Percentiles rank a stretch among this genome's conserved stretches.
Evolutionary conservation across 1,140 invertebrate species (phyloP).

Genomic region (Scaptomyza hsui): DNA sequence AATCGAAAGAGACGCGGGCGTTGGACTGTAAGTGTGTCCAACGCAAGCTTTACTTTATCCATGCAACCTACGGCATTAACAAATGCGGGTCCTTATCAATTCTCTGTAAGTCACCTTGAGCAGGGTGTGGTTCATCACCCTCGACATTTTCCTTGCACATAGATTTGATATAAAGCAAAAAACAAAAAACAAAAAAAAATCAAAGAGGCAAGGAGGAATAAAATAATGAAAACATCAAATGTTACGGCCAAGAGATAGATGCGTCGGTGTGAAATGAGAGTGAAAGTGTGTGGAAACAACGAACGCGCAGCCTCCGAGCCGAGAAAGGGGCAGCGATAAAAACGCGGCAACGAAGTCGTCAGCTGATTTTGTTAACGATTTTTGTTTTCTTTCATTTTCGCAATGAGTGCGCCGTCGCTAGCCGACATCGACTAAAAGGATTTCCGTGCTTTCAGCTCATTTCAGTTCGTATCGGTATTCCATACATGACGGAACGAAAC

Average conservation of each 20-base stretch:
- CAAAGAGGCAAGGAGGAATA: background rate
- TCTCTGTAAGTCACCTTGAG: constrained; percentile 6
- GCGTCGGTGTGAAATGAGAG: constrained; percentile 3
- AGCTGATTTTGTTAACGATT: constrained; percentile 33
- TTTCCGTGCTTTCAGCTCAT: constrained; percentile 49
- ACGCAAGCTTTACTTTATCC: background rate
- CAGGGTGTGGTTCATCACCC: constrained; percentile 15
- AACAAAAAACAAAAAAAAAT: background rate
- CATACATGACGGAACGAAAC: constrained; percentile 37
- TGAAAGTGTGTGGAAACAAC: constrained; percentile 20
- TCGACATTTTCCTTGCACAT: constrained; percentile 7
- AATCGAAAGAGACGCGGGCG: background rate
- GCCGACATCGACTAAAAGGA: constrained; percentile 24
- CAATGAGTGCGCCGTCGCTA: constrained; percentile 25
- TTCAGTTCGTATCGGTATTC: constrained; percentile 53
- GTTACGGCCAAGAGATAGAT: background rate
- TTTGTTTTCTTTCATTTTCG: constrained; percentile 39
- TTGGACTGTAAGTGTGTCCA: background rate
- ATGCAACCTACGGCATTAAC: constrained; percentile 1
- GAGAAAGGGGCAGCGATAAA: constrained; percentile 6
- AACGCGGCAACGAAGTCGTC: constrained; percentile 8
- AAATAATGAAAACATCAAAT: constrained; percentile 11
- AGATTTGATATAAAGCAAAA: background rate
- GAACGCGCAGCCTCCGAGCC: constrained; percentile 15
- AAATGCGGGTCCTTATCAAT: background rate